These are phyloP conservation scores for Peribatodes rhomboidaria DNA, from an alignment of 2,888 invertebrate genomes.

Conservation along the genomic window DNA sequence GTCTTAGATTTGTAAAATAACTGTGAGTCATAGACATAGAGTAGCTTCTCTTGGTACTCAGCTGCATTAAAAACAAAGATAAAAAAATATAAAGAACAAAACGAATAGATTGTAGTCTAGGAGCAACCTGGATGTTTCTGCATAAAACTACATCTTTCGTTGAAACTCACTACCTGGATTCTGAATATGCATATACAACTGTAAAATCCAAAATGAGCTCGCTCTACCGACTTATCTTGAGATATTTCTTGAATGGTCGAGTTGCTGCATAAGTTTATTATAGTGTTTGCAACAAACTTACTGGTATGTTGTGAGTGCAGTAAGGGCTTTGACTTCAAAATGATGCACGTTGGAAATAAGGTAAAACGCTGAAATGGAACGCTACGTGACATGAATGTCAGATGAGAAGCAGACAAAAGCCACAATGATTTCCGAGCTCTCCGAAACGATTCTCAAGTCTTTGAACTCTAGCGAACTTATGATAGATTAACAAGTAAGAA, in stretches of 20 bases:
- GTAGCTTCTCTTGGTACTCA: too few species aligned
- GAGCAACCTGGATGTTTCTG: background rate
- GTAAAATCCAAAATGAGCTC: conserved; percentile 47
- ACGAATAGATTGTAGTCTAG: background rate
- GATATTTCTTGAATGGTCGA: conserved; percentile 52
- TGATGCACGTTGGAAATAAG: too few species aligned
- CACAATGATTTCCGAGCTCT: too few species aligned
- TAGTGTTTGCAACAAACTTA: conserved; percentile 28
- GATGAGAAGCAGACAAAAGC: too few species aligned
- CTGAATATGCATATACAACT: conserved; percentile 13
- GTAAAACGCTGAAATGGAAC: background rate
- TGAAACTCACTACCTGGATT: conserved; percentile 9
- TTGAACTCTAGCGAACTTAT: too few species aligned
- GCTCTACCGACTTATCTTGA: conserved; percentile 50
- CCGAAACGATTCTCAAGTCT: too few species aligned
- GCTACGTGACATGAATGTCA: too few species aligned
- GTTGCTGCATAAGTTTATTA: conserved; percentile 25
- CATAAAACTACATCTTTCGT: conserved; percentile 9
- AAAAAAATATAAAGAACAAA: conserved; percentile 1
- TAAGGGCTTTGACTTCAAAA: too few species aligned
- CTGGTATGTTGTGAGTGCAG: background rate
- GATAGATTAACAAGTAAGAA: too few species aligned
- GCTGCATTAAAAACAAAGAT: background rate
- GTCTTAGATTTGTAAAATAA: background rate
- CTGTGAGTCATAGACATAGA: too few species aligned